phyloP scores from a whole-genome alignment of 2,113 vertebrate genomes.

The Ardeotis arabs region DNA sequence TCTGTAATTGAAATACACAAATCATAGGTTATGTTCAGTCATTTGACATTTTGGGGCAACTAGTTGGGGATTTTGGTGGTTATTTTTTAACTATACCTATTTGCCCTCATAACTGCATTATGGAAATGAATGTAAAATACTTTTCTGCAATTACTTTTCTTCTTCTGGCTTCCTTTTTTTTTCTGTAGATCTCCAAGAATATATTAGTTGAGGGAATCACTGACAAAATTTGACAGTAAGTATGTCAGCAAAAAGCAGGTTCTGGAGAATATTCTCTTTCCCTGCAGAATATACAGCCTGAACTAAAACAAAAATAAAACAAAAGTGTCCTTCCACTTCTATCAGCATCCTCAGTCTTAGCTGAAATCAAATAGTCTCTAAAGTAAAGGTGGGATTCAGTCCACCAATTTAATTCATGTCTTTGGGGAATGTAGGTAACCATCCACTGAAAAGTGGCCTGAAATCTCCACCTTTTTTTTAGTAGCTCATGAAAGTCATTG shows the following conservation, averaged over 20 bases:
- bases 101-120: not conserved
- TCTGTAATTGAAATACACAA: not conserved
- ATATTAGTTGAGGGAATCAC: not conserved
- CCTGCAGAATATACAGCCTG: not conserved
- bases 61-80: not conserved
- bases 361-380: not conserved
- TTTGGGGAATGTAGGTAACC: not conserved
- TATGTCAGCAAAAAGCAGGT: not conserved
- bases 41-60: not conserved
- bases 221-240: not conserved
- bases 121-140: not conserved
- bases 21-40: not conserved
- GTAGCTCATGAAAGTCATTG: not conserved
- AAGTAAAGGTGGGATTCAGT: not conserved
- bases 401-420: not conserved
- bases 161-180: not conserved
- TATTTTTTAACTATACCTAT: not conserved
- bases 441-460: not conserved
- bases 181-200: not conserved
- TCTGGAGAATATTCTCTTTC: not conserved
- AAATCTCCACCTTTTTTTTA: not conserved
- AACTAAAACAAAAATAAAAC: not conserved
- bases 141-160: not conserved
- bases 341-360: not conserved
- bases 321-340: not conserved